A percentile compares a stretch with the other conserved stretches of the same genome.
These are phyloP conservation scores for Andrena bicolor DNA, from an alignment of 2,888 invertebrate species.

Conservation along the genomic window DNA sequence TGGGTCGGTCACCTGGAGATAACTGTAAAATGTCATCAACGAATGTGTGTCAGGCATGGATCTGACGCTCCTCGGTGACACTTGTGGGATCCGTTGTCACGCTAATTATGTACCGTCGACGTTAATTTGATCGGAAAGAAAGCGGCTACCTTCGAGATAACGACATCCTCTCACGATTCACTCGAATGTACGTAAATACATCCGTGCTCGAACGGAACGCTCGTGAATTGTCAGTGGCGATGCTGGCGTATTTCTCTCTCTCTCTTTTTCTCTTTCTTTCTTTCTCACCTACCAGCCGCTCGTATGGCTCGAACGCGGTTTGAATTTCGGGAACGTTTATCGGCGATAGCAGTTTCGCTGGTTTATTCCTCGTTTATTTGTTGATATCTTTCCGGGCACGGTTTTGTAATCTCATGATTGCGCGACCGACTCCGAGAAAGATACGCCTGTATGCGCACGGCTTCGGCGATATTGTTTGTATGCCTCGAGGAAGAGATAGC, in stretches of 20 bases:
- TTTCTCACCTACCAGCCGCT: not conserved
- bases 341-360: not conserved
- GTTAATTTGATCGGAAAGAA: constrained; percentile 54
- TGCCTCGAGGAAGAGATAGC: no score
- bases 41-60: constrained; percentile 82
- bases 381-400: not conserved
- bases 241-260: not conserved
- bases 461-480: no score
- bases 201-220: constrained; percentile 29
- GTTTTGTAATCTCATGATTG: not conserved
- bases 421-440: no score
- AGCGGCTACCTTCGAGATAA: constrained; percentile 22
- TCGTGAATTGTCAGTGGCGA: not conserved
- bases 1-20: constrained; percentile 80
- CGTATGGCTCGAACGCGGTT: constrained; percentile 19
- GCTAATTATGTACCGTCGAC: constrained; percentile 62
- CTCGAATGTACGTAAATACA: constrained; percentile 52
- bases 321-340: not conserved
- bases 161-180: constrained; percentile 32
- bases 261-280: no score
- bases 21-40: constrained; percentile 84
- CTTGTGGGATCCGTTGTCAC: constrained; percentile 62
- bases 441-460: no score
- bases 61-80: constrained; percentile 68
- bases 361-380: not conserved